A percentile compares a stretch with the other conserved stretches of the same genome.
Conservation (phyloP, 2,113 vertebrate species). For the Stomatorhinus ivindoensis region DNA sequence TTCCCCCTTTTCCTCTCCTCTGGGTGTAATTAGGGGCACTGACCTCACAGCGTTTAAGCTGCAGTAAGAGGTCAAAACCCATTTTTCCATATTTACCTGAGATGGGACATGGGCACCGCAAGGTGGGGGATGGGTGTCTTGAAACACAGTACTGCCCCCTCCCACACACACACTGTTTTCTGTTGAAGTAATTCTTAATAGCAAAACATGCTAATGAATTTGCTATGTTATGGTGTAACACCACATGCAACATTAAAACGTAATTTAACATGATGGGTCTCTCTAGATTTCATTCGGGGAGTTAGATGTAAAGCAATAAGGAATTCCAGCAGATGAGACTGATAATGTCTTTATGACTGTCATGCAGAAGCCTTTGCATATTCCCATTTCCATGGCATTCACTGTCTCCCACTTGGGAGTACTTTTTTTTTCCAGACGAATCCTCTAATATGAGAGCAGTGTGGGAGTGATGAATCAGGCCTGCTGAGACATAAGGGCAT, state of each 20-base stretch:
- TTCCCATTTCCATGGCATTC: neutral
- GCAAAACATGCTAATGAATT: neutral
- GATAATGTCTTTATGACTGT: neutral
- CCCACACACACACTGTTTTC: neutral
- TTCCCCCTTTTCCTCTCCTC: neutral
- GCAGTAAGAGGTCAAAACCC: neutral
- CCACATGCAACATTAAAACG: neutral
- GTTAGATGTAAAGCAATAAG: neutral
- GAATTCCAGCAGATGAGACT: neutral
- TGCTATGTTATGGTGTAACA: neutral
- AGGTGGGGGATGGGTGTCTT: neutral
- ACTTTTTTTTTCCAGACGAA: neutral
- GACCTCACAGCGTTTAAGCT: neutral
- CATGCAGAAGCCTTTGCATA: neutral
- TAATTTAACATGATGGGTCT: neutral
- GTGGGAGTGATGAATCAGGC: conserved; percentile 16
- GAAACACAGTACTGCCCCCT: neutral
- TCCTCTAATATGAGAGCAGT: conserved; percentile 5
- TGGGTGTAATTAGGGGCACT: neutral
- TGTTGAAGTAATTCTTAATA: neutral
- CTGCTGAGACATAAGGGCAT: neutral
- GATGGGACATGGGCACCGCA: neutral
- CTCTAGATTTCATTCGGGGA: neutral
- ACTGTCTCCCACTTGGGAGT: neutral
- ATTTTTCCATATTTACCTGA: neutral